Evolutionary conservation across 1,140 invertebrate genomes (phyloP).

Genomic region (Anastrepha ludens): DNA sequence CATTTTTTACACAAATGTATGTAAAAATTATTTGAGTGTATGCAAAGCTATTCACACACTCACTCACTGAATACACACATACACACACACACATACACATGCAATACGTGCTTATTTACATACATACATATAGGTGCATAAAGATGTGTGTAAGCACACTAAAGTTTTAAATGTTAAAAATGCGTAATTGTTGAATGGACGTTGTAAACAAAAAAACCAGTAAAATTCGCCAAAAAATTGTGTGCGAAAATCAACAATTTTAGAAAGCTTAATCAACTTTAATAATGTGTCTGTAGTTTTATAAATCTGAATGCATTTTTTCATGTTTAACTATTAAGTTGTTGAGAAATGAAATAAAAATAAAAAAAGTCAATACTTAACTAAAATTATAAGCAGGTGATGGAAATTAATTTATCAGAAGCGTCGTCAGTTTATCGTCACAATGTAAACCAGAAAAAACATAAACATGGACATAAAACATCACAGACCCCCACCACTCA

Average conservation of each 20-base stretch:
- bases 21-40: conserved; percentile 54
- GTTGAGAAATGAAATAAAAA: background rate
- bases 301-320: conserved; percentile 12
- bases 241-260: background rate
- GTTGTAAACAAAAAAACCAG: background rate
- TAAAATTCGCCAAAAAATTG: background rate
- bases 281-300: background rate
- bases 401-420: background rate
- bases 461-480: background rate
- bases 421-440: conserved; percentile 24
- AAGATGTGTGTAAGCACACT: background rate
- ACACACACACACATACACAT: background rate
- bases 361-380: background rate
- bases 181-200: background rate
- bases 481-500: background rate
- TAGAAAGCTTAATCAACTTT: background rate
- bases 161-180: conserved; percentile 9
- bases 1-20: conserved; percentile 55
- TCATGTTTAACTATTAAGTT: background rate
- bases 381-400: background rate
- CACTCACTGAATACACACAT: background rate
- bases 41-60: conserved; percentile 24
- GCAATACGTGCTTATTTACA: conserved; percentile 7
- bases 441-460: background rate
- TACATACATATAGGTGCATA: background rate